Base-by-base conservation (phyloP, 2,797 vertebrate species). In the Sebastes minor region DNA sequence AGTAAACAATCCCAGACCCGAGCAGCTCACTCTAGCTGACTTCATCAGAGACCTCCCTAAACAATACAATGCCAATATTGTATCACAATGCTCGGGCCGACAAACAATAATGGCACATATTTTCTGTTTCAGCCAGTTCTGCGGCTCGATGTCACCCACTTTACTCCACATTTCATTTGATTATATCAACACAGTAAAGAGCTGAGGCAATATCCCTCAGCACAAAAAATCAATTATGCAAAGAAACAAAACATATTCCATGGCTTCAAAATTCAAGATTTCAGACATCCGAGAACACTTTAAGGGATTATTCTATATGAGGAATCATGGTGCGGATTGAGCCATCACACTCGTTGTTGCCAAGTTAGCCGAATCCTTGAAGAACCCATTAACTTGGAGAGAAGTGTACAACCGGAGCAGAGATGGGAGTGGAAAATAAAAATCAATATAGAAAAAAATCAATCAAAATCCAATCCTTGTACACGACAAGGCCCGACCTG, bases 31-130 rank as follows among this genome's bases (percentile, higher is more conserved):
- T 66, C 42, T 0, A 62, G 55, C 82, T 84, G 80, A 91, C 85
- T 91, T 67, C 84, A 84, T 91, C 74, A 89, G 91, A 87, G 90
- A 89, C 84, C 74, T 89, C 86, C 88, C 92, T n/a, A 14, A 89
- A 88, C 89, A 89, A 91, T 87, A 87, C 85, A 73, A 4, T 42
- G 66, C 72, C 78, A 74, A 84, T 88, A 84, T 80, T 71, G 59
- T 52, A 77, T 56, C 86, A 70, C 71, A 55, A 38, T 4, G 27
- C 38, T 66, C n/a, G 25, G 68, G 55, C 71, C n/a, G 5, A 61
- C 73, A 46, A 84, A 89, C 81, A 76, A 72, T 61, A 74, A 75
- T 16, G 8, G 8, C n/a, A 14, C 72, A 59, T 32, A 84, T 86
- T 76, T 81, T 90, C 67, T 49, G 53, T 82, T 82, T 71, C 72